Evolutionary conservation across 2,888 invertebrate genomes (phyloP).

Genomic region (Blastobasis adustella): DNA sequence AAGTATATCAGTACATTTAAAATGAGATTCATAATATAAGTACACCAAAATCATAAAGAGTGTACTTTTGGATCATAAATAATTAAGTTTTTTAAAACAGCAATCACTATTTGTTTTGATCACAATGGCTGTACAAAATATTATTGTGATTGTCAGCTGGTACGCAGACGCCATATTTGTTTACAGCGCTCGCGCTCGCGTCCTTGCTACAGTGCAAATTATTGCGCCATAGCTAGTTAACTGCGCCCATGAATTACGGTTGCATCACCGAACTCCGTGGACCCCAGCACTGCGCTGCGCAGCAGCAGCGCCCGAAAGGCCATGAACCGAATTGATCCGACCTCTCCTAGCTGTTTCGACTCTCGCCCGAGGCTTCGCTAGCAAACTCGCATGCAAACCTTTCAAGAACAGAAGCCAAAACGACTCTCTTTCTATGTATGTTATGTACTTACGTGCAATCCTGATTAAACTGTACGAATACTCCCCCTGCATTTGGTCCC

Average conservation of each 20-base stretch:
- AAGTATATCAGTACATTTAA: too few relatives aligned
- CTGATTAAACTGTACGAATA: conserved; percentile 98
- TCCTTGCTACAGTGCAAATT: conserved; percentile 23
- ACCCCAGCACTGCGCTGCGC: conserved; percentile 19
- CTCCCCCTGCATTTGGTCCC: conserved; percentile 87
- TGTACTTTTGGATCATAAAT: too few relatives aligned
- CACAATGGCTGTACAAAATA: too few relatives aligned
- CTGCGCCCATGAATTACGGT: too few relatives aligned
- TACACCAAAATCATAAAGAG: too few relatives aligned
- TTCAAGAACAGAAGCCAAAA: too few relatives aligned
- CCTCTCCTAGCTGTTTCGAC: not conserved
- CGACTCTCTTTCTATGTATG: too few relatives aligned
- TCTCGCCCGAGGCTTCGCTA: conserved; percentile 2
- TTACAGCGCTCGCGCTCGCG: conserved; percentile 16
- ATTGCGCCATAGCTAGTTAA: conserved; percentile 54
- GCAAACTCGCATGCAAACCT: not conserved
- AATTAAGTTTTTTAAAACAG: too few relatives aligned
- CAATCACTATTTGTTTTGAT: too few relatives aligned
- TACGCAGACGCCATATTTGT: conserved; percentile 37
- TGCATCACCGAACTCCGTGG: not conserved
- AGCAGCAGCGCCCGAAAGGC: conserved; percentile 19
- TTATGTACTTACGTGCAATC: conserved; percentile 92
- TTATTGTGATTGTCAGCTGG: conserved; percentile 10
- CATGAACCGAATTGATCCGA: conserved; percentile 12
- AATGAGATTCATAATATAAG: too few relatives aligned